These are phyloP conservation scores for Pangasius krempfi DNA, from an alignment of 2,797 vertebrate species.

Conservation along the genomic window DNA sequence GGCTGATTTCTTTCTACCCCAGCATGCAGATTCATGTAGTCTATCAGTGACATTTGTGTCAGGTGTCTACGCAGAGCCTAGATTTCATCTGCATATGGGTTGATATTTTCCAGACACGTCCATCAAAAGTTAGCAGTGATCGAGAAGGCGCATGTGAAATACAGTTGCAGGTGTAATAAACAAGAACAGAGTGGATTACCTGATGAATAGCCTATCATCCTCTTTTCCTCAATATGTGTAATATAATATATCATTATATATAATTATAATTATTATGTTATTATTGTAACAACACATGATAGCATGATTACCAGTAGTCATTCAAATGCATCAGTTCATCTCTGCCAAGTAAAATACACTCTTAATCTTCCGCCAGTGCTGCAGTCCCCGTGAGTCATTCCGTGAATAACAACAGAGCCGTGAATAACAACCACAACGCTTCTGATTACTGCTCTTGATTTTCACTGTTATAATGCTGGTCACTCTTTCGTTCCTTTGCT, in stretches of 20 bases:
- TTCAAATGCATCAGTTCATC: conserved; percentile 36
- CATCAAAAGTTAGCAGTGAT: background rate
- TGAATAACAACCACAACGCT: conserved; percentile 42
- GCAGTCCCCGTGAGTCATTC: conserved; percentile 33
- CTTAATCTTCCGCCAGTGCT: conserved; percentile 40
- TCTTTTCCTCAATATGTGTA: background rate
- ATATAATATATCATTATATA: background rate
- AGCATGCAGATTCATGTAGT: background rate
- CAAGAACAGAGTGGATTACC: background rate
- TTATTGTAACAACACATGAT: background rate
- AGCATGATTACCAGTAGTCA: conserved; percentile 1
- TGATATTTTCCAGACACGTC: background rate
- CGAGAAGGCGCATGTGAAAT: background rate
- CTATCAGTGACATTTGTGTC: background rate
- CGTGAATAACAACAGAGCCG: conserved; percentile 32
- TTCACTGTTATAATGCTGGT: conserved; percentile 42
- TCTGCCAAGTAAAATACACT: conserved; percentile 38
- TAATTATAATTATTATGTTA: background rate
- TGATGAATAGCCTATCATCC: background rate
- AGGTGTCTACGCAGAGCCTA: background rate
- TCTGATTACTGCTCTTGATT: conserved; percentile 54
- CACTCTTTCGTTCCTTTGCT: conserved; percentile 31
- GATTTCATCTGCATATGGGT: background rate
- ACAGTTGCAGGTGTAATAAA: background rate
- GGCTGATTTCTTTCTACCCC: background rate